A percentile compares a stretch with the other conserved stretches of the same genome.
Conservation (phyloP, 2,888 invertebrate species). For the Drosophila greeni region DNA sequence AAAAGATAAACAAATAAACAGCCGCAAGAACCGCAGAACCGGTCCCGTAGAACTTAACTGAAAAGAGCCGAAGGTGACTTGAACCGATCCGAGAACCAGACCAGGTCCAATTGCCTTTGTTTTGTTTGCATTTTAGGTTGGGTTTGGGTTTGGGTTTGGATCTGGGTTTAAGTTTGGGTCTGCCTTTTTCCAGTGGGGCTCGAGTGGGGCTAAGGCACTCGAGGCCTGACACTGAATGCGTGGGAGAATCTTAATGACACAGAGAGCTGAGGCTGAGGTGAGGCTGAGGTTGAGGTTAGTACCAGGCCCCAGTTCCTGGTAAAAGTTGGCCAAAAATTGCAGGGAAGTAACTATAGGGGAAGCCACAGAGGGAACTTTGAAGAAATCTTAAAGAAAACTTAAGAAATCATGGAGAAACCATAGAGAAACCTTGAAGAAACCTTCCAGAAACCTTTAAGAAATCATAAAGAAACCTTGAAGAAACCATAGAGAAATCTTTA, state of each 20-base stretch:
- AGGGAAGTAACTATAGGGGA: too few species aligned
- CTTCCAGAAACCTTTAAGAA: too few species aligned
- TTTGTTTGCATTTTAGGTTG: slow-evolving; percentile 19
- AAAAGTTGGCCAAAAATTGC: slow-evolving; percentile 17
- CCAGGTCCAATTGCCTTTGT: slow-evolving; percentile 46
- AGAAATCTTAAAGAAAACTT: neutral
- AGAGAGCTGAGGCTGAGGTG: too few species aligned
- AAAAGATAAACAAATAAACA: slow-evolving; percentile 30
- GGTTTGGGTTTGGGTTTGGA: slow-evolving; percentile 4
- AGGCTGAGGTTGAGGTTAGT: too few species aligned
- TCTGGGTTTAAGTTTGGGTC: neutral
- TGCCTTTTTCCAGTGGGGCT: slow-evolving; percentile 13
- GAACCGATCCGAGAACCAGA: slow-evolving; percentile 23
- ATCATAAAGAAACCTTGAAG: too few species aligned
- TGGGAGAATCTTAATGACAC: slow-evolving; percentile 64
- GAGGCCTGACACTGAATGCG: slow-evolving; percentile 50
- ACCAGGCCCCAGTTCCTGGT: slow-evolving; percentile 12
- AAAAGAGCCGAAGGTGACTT: slow-evolving; percentile 3
- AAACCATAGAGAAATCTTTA: too few species aligned
- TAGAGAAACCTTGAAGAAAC: too few species aligned
- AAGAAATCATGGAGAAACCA: too few species aligned
- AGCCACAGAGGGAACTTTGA: neutral
- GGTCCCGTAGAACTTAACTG: slow-evolving; percentile 46
- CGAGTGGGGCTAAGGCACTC: slow-evolving; percentile 21
- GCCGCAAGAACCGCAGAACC: slow-evolving; percentile 55